phyloP scores from a whole-genome alignment of 2,113 vertebrate species.

The Romanogobio albipinnatus region DNA sequence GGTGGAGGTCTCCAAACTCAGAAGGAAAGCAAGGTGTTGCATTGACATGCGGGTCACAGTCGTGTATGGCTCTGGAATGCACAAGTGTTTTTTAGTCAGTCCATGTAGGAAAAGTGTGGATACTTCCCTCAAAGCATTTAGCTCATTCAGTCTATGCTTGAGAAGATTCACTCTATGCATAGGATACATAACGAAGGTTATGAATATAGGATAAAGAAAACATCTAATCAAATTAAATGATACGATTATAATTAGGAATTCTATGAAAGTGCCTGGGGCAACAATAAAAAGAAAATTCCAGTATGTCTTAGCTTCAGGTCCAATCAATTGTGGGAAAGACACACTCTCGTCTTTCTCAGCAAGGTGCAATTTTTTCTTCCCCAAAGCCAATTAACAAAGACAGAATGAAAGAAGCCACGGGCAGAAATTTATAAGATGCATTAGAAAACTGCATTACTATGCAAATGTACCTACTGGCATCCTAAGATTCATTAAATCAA shows the following conservation, averaged over 20 bases:
- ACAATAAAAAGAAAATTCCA: background rate
- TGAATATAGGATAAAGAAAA: background rate
- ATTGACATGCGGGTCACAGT: slow-evolving; percentile 58
- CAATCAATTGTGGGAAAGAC: slow-evolving; percentile 56
- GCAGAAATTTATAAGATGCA: slow-evolving; percentile 59
- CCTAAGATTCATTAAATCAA: slow-evolving; percentile 58
- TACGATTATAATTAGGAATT: background rate
- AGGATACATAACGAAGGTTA: background rate
- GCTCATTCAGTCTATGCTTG: background rate
- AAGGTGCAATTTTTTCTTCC: slow-evolving; percentile 51
- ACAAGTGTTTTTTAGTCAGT: background rate
- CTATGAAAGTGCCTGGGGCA: background rate
- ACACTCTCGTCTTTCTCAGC: slow-evolving; percentile 56
- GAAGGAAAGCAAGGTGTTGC: slow-evolving; percentile 64
- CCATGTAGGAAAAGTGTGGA: background rate
- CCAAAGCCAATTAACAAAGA: slow-evolving; percentile 66
- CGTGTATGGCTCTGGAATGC: slow-evolving; percentile 28
- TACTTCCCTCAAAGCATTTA: background rate
- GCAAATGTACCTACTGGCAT: slow-evolving; percentile 58
- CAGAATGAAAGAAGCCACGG: slow-evolving; percentile 59
- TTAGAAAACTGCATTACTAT: slow-evolving; percentile 56
- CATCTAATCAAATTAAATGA: background rate
- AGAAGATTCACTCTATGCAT: background rate
- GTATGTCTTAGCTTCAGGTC: background rate
- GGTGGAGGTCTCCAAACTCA: slow-evolving; percentile 64